These are phyloP conservation scores for Drosophila macrospina DNA, from an alignment of 2,888 invertebrate species.

Conservation along the genomic window DNA sequence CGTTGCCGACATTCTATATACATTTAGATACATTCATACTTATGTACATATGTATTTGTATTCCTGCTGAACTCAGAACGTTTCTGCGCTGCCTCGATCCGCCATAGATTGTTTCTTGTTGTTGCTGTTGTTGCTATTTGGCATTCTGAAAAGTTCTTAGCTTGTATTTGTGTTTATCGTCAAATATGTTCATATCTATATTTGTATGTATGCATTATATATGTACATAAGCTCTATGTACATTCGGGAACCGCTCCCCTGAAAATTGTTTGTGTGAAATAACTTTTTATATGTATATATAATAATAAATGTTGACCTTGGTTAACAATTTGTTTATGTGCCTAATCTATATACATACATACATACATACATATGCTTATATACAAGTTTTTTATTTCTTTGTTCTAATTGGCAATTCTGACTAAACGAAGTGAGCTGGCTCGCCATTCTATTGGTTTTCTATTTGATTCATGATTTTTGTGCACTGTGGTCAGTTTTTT, in stretches of 20 bases:
- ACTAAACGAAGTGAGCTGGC: slow-evolving; percentile 58
- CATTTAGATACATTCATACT: not conserved
- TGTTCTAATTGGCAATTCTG: slow-evolving; percentile 73
- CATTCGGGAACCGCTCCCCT: slow-evolving; percentile 13
- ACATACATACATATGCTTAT: not conserved
- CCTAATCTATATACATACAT: not conserved
- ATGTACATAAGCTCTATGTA: not conserved
- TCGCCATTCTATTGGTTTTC: slow-evolving; percentile 45
- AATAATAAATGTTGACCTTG: slow-evolving; percentile 70
- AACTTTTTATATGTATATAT: slow-evolving; percentile 20
- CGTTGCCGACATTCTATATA: slow-evolving; percentile 26
- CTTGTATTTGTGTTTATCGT: slow-evolving; percentile 42
- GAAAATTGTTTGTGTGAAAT: slow-evolving; percentile 35
- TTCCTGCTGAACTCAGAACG: slow-evolving; percentile 8
- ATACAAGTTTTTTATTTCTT: slow-evolving; percentile 49
- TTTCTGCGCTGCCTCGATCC: slow-evolving; percentile 38
- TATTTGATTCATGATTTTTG: slow-evolving; percentile 37
- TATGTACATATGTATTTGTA: not conserved
- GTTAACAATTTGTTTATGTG: slow-evolving; percentile 61
- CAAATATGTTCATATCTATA: slow-evolving; percentile 14
- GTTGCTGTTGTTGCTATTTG: slow-evolving; percentile 33
- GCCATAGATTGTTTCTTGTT: slow-evolving; percentile 62
- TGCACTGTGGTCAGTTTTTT: slow-evolving; percentile 57
- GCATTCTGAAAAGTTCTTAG: slow-evolving; percentile 46
- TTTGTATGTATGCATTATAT: slow-evolving; percentile 1